These are phyloP conservation scores for Oreotragus oreotragus DNA, from an alignment of 2,113 vertebrate species.

Conservation along the genomic window DNA sequence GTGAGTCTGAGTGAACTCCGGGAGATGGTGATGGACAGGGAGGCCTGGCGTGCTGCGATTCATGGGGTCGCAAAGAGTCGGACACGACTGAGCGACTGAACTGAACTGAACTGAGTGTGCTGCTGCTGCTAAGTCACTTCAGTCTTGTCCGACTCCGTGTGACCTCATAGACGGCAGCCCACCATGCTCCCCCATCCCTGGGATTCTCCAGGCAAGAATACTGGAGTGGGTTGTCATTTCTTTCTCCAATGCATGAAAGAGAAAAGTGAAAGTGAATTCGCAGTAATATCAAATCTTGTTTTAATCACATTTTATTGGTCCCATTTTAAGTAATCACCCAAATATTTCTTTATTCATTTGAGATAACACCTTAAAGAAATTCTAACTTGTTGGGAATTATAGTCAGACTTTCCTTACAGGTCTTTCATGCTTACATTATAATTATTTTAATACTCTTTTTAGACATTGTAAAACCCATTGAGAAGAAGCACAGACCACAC, in stretches of 20 bases:
- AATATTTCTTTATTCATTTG: background rate
- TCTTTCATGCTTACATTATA: background rate
- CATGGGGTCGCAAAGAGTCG: too few species aligned
- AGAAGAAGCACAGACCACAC: background rate
- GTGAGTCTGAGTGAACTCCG: too few species aligned
- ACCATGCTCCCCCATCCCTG: too few species aligned
- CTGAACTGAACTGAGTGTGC: too few species aligned
- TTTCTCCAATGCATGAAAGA: too few species aligned
- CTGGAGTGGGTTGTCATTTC: too few species aligned
- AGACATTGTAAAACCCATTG: background rate
- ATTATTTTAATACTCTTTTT: background rate
- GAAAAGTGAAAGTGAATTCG: too few species aligned
- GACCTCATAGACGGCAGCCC: too few species aligned
- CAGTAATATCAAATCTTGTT: background rate
- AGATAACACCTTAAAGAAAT: background rate
- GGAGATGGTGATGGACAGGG: too few species aligned
- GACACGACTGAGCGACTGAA: too few species aligned
- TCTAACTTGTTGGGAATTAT: background rate
- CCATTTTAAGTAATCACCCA: background rate
- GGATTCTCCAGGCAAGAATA: too few species aligned
- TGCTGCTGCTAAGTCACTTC: accelerated
- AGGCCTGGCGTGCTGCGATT: too few species aligned
- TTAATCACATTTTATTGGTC: background rate
- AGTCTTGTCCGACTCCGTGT: accelerated
- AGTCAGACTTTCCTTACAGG: background rate